Evolutionary conservation across 2,113 vertebrate species (phyloP).

Genomic region (Neopipo cinnamomea): DNA sequence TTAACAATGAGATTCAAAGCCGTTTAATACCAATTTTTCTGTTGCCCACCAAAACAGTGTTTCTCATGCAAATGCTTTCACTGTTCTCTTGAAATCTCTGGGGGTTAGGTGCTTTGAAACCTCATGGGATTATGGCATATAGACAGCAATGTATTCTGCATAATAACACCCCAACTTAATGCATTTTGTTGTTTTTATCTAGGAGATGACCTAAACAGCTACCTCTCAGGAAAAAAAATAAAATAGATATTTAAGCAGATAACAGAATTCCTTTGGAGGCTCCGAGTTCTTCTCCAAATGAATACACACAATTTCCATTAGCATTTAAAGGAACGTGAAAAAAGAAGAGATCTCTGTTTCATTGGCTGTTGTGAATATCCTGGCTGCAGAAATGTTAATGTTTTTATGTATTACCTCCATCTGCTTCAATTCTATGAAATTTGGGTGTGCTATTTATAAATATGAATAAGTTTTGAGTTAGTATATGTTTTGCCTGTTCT

Average conservation of each 20-base stretch:
- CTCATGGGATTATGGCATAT: background rate
- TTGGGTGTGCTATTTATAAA: conserved; percentile 64
- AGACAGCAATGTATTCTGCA: background rate
- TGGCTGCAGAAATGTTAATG: conserved; percentile 56
- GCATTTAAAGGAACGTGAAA: conserved; percentile 32
- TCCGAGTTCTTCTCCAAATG: background rate
- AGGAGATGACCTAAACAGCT: background rate
- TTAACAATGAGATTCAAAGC: background rate
- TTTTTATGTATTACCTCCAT: conserved; percentile 57
- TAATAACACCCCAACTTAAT: background rate
- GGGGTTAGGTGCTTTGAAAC: background rate
- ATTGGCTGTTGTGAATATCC: conserved; percentile 18
- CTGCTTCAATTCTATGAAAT: conserved; percentile 38
- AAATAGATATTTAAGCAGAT: background rate
- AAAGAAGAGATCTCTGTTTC: background rate
- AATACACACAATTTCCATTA: background rate
- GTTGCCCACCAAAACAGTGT: background rate
- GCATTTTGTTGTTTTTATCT: background rate
- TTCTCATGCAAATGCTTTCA: background rate
- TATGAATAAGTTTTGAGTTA: conserved; percentile 22
- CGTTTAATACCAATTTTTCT: background rate
- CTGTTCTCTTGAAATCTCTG: background rate
- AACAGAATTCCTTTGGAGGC: background rate
- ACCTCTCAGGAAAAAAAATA: background rate
- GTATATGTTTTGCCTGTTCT: conserved; percentile 4